phyloP scores from a whole-genome alignment of 2,888 invertebrate genomes.

The Nesidiocoris tenuis region DNA sequence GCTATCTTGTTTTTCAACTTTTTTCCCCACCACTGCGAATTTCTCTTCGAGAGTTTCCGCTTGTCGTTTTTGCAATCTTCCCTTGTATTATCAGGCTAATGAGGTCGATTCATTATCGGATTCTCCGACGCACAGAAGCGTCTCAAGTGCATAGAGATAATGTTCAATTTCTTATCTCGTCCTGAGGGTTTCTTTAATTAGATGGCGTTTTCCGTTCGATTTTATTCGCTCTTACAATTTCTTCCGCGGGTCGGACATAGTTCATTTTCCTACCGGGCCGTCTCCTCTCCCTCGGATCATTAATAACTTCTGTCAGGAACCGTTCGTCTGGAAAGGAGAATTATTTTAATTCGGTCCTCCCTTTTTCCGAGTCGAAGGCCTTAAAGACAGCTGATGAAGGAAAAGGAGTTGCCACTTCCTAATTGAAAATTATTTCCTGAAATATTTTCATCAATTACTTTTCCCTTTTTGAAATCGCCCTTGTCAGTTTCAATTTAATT shows the following conservation, averaged over 20 bases:
- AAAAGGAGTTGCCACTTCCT: constrained; percentile 21
- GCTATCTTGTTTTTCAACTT: background rate
- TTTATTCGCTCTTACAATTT: background rate
- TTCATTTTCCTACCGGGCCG: constrained; percentile 5
- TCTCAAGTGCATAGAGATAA: constrained; percentile 1
- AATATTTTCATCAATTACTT: constrained; percentile 45
- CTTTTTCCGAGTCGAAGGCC: background rate
- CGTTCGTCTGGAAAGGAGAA: constrained; percentile 34
- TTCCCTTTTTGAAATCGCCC: constrained; percentile 29
- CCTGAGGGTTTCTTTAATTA: constrained; percentile 12
- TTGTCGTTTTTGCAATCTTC: background rate
- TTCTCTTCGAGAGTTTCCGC: constrained; percentile 17
- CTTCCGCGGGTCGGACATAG: background rate
- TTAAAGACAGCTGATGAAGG: constrained; percentile 41
- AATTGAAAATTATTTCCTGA: constrained; percentile 45
- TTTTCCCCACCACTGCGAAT: background rate
- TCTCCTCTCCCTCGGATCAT: constrained; percentile 28
- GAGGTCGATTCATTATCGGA: constrained; percentile 41
- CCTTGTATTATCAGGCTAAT: constrained; percentile 41
- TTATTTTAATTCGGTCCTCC: constrained; percentile 42
- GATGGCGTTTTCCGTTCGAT: background rate
- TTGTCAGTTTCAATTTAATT: constrained; percentile 43
- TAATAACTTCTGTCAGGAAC: constrained; percentile 44
- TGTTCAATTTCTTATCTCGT: constrained; percentile 11
- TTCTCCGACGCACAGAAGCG: constrained; percentile 12